Conservation (phyloP, 2,113 vertebrate genomes). For the Dolichotis patagonum region DNA sequence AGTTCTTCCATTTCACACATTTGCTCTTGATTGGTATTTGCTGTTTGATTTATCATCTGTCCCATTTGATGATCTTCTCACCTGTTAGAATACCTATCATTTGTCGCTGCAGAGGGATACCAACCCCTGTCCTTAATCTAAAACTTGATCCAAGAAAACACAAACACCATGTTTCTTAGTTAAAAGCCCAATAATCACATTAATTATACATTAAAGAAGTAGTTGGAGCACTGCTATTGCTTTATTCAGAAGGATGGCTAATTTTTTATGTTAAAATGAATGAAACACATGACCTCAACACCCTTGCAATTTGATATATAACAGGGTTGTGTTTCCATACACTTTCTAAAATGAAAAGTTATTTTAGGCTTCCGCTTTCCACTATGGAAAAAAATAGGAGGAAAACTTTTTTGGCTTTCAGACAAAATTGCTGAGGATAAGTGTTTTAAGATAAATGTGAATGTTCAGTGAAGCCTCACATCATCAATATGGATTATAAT, state of each 20-base stretch:
- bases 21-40: background rate
- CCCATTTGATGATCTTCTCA: background rate
- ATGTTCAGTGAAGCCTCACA: conserved; percentile 33
- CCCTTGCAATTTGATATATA: conserved; percentile 37
- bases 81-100: background rate
- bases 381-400: background rate
- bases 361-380: conserved; percentile 47
- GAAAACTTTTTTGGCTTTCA: background rate
- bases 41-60: background rate
- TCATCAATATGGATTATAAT: conserved; percentile 17
- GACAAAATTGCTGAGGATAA: conserved; percentile 54
- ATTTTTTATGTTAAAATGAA: conserved; percentile 39
- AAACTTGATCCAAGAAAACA: background rate
- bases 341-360: conserved; percentile 11
- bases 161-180: background rate
- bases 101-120: background rate
- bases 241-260: background rate
- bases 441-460: conserved; percentile 12
- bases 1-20: background rate
- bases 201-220: background rate
- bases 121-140: background rate
- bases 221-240: background rate
- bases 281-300: background rate
- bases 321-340: background rate
- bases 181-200: background rate